phyloP scores from a whole-genome alignment of 2,888 invertebrate genomes.

The Scrobipalpa costella region DNA sequence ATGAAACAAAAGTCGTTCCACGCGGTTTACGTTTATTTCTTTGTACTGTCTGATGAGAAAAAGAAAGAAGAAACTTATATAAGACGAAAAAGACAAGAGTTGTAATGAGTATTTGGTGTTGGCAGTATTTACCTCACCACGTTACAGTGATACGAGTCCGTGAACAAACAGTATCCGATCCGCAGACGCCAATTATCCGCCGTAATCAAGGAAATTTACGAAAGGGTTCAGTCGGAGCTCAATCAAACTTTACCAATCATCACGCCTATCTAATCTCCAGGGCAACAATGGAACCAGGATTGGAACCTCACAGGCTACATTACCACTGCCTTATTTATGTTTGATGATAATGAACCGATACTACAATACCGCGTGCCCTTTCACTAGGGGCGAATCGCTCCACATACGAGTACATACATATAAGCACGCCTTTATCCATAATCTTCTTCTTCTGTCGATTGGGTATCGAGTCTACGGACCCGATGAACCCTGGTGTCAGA shows the following conservation, averaged over 20 bases:
- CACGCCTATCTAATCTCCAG: slow-evolving; percentile 73
- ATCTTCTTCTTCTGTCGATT: too few species aligned
- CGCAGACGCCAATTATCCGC: slow-evolving; percentile 63
- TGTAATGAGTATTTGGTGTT: slow-evolving; percentile 26
- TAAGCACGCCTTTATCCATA: too few species aligned
- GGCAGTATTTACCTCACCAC: slow-evolving; percentile 35
- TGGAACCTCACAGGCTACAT: slow-evolving; percentile 64
- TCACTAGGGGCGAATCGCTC: slow-evolving; percentile 45
- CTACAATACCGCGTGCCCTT: slow-evolving; percentile 34
- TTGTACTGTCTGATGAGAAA: slow-evolving; percentile 9
- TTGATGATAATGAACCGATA: slow-evolving; percentile 58
- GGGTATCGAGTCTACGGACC: too few species aligned
- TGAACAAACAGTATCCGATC: slow-evolving; percentile 54
- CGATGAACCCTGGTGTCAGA: too few species aligned
- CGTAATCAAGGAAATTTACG: slow-evolving; percentile 66
- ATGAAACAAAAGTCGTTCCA: slow-evolving; percentile 21
- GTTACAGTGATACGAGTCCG: slow-evolving; percentile 47
- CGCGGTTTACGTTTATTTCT: slow-evolving; percentile 6
- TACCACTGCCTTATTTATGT: slow-evolving; percentile 65
- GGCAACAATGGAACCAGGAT: slow-evolving; percentile 71
- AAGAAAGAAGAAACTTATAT: slow-evolving; percentile 1
- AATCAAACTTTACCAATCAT: slow-evolving; percentile 79
- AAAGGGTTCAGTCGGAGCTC: slow-evolving; percentile 70
- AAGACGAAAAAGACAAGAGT: slow-evolving; percentile 18
- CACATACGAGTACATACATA: too few species aligned